Evolutionary conservation across 2,888 invertebrate species (phyloP).

Genomic region (Cryptosula pallasiana): DNA sequence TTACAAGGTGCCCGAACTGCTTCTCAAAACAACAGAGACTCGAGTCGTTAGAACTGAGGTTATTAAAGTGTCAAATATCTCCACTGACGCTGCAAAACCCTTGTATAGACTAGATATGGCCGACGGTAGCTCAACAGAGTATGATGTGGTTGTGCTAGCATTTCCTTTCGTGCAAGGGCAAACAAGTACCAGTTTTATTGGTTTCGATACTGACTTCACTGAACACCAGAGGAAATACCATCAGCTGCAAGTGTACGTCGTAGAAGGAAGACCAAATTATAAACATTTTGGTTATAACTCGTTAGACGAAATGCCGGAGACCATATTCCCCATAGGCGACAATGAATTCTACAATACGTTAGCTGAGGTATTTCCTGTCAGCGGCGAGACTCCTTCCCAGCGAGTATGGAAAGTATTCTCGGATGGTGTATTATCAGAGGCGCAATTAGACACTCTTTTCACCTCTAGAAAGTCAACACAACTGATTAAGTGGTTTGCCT

Average conservation of each 20-base stretch:
- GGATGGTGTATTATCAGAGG: slow-evolving; percentile 52
- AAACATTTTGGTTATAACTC: slow-evolving; percentile 53
- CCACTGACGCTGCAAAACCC: background rate
- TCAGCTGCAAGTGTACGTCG: slow-evolving; percentile 59
- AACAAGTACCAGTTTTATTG: background rate
- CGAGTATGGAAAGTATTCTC: slow-evolving; percentile 62
- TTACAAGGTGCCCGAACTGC: slow-evolving; percentile 53
- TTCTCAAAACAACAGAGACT: slow-evolving; percentile 53
- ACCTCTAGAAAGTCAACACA: slow-evolving; percentile 34
- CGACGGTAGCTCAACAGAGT: background rate
- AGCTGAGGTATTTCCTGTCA: slow-evolving; percentile 44
- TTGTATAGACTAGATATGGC: background rate
- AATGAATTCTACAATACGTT: slow-evolving; percentile 57
- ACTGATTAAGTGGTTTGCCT: slow-evolving; percentile 41
- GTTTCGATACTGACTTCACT: background rate
- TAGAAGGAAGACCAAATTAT: slow-evolving; percentile 57
- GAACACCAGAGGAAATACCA: slow-evolving; percentile 52
- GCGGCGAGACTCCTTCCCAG: slow-evolving; percentile 31
- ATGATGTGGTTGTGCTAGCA: slow-evolving; percentile 18
- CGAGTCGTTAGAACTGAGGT: slow-evolving; percentile 51
- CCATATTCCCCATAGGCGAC: slow-evolving; percentile 56
- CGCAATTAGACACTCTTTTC: slow-evolving; percentile 57
- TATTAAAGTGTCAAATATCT: slow-evolving; percentile 31
- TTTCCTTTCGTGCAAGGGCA: background rate
- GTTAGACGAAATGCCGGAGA: slow-evolving; percentile 43